phyloP scores from a whole-genome alignment of 35 echinoderm and acorn worm species.

The Apostichopus californicus region DNA sequence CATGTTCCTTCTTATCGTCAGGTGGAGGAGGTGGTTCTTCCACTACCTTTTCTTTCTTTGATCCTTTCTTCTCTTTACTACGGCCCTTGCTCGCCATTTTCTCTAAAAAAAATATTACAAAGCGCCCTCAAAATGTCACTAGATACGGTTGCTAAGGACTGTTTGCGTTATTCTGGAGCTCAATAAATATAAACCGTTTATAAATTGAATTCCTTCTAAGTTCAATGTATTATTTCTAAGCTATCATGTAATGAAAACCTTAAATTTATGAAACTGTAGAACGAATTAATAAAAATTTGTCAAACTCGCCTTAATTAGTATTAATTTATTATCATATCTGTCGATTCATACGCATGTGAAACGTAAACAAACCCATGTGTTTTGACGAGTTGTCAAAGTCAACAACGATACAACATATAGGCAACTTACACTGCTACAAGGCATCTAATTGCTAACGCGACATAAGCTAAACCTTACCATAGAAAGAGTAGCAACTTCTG shows the following conservation, averaged over 20 bases:
- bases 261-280: not conserved
- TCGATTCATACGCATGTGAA: slow-evolving; percentile 33
- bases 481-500: no score
- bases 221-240: not conserved
- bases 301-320: not conserved
- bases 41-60: slow-evolving; percentile 93
- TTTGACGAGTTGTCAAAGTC: slow-evolving; percentile 4
- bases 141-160: slow-evolving; percentile 40
- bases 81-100: slow-evolving; percentile 90
- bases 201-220: no score
- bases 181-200: not conserved
- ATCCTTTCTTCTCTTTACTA: slow-evolving; percentile 92
- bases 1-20: slow-evolving; percentile 85
- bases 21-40: slow-evolving; percentile 81
- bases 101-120: not conserved
- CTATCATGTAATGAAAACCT: no score
- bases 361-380: slow-evolving; percentile 47
- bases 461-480: no score
- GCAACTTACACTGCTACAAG: no score
- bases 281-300: not conserved
- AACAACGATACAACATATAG: not conserved
- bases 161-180: not conserved
- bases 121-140: slow-evolving; percentile 45
- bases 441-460: no score
- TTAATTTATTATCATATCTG: not conserved